These are phyloP conservation scores for Neotragus moschatus DNA, from an alignment of 2,113 vertebrate species.

Conservation along the genomic window DNA sequence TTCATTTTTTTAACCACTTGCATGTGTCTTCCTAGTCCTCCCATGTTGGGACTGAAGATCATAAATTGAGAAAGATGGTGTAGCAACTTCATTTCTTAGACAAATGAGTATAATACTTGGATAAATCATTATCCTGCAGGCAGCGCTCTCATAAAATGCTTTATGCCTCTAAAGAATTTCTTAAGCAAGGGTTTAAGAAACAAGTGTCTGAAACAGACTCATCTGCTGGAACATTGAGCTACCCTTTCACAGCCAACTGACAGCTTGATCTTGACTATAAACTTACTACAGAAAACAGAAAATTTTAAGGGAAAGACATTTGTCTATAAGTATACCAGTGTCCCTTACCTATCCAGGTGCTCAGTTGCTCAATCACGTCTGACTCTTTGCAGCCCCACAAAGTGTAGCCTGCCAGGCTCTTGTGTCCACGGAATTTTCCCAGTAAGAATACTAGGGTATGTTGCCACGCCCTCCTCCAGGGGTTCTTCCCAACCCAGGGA, in stretches of 20 bases:
- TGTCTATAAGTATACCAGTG: constrained; percentile 22
- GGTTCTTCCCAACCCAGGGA: not conserved
- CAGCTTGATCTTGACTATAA: constrained; percentile 27
- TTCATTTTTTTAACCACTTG: not conserved
- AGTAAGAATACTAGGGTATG: not conserved
- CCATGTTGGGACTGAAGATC: not conserved
- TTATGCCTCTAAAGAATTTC: not conserved
- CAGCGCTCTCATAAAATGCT: not conserved
- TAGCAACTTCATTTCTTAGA: not conserved
- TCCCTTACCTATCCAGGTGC: constrained; percentile 14
- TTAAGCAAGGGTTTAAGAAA: not conserved
- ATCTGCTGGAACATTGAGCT: not conserved
- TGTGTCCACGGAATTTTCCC: not conserved
- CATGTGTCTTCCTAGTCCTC: not conserved
- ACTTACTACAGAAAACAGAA: not conserved
- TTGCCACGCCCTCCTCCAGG: not conserved
- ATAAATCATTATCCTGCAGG: not conserved
- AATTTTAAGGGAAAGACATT: constrained; percentile 43
- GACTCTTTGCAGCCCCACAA: not conserved
- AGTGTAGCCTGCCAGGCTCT: not conserved
- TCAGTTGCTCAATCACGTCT: not conserved
- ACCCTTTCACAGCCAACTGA: constrained; percentile 11
- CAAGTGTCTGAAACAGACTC: not conserved
- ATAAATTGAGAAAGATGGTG: not conserved
- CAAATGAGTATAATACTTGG: not conserved